phyloP scores from a whole-genome alignment of 2,888 invertebrate genomes.

The Athripsodes cinereus region DNA sequence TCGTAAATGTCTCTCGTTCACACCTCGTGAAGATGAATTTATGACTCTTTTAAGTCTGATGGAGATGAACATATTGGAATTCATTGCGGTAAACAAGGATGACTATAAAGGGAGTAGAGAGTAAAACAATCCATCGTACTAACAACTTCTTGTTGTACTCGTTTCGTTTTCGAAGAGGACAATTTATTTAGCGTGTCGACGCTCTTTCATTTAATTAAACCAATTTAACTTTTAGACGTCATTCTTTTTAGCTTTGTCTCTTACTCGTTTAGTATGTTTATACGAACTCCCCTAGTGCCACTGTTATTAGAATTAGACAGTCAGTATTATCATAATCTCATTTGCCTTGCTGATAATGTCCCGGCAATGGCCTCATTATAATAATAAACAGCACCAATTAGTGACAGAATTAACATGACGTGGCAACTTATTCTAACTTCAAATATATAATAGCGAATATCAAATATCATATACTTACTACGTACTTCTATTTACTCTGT shows the following conservation, averaged over 20 bases:
- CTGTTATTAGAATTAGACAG: too few relatives aligned
- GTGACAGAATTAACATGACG: too few relatives aligned
- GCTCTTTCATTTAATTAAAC: constrained; percentile 28
- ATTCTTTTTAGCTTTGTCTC: constrained; percentile 18
- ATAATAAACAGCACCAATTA: too few relatives aligned
- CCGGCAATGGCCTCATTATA: too few relatives aligned
- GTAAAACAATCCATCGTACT: background rate
- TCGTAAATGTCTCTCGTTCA: constrained; percentile 13
- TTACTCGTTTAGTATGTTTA: background rate
- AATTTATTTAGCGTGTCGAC: constrained; percentile 28
- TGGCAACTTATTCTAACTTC: too few relatives aligned
- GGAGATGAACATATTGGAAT: background rate
- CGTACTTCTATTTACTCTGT: too few relatives aligned
- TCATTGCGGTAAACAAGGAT: constrained; percentile 6
- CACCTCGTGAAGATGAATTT: constrained; percentile 21
- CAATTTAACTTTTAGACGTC: constrained; percentile 27
- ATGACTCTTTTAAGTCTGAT: constrained; percentile 15
- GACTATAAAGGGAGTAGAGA: constrained; percentile 3
- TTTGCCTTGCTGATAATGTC: too few relatives aligned
- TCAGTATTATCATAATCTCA: too few relatives aligned
- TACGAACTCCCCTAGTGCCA: too few relatives aligned
- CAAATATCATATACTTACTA: too few relatives aligned
- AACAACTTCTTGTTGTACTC: constrained; percentile 4
- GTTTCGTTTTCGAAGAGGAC: constrained; percentile 16
- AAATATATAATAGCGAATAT: too few relatives aligned